Evolutionary conservation across 2,797 vertebrate species (phyloP).

Genomic region (Lithobates pipiens): DNA sequence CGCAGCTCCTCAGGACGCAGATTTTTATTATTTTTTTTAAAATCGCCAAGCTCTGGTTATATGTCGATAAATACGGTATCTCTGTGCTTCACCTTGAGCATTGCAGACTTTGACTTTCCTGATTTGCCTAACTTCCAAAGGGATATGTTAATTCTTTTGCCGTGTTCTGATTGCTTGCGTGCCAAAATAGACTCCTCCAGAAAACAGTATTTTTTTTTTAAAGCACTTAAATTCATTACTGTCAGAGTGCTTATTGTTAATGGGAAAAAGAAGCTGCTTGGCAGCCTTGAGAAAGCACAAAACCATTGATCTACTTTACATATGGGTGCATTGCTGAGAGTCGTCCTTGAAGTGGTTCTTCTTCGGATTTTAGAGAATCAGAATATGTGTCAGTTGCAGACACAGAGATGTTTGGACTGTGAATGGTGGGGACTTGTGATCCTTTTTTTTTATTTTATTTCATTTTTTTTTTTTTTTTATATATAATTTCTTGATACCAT

Average conservation of each 20-base stretch:
- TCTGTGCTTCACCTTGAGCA: neutral
- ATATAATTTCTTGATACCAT: too few relatives aligned
- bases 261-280: neutral
- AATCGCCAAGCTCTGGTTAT: too few relatives aligned
- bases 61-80: too few relatives aligned
- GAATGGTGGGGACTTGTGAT: too few relatives aligned
- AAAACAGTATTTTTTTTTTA: neutral
- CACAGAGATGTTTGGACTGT: too few relatives aligned
- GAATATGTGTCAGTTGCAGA: neutral
- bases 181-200: neutral
- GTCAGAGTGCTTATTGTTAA: conserved; percentile 11
- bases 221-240: neutral
- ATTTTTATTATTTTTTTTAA: too few relatives aligned
- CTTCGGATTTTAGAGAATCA: neutral
- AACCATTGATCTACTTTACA: conserved; percentile 8
- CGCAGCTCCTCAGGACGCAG: too few relatives aligned
- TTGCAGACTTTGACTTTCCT: neutral
- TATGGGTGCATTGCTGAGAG: neutral
- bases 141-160: neutral
- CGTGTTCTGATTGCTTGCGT: neutral
- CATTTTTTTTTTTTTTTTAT: too few relatives aligned
- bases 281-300: conserved; percentile 19
- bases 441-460: too few relatives aligned
- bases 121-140: neutral
- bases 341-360: conserved; percentile 13